Evolutionary conservation across 1,140 invertebrate species (phyloP), one percentile per base, ranked within the genome.

Genomic region (Drosophila prosaltans): DNA sequence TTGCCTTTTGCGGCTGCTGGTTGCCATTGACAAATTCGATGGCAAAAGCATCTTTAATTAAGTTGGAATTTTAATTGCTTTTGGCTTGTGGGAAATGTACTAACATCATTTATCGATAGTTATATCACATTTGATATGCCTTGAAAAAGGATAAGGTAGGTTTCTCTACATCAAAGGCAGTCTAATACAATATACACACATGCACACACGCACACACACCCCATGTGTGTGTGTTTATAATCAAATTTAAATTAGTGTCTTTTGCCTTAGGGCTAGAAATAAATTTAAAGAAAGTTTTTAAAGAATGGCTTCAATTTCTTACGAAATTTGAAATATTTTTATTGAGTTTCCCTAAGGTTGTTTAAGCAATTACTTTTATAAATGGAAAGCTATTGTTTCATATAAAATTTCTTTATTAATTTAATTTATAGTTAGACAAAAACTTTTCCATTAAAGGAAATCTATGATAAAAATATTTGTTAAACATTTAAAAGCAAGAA

Each of bases 71-170:
- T 84, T 89, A 89, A 89, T 89, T 89, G 82, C 76, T 85, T 84
- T 84, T 75, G 72, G 60, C 67, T 65, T 64, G 51, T 81, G 72
- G 64, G 36, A 30, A 67, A 67, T 79, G 59, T 69, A 81, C 67
- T 74, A 73, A 75, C 81, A 72, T 82, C 74, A 81, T 73, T 61
- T 88, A 89, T 89, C 85, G 84, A 89, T 89, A 88, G 83, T 89
- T 88, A 32, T 51, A 16, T 40, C 69, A 71, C 80, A 89, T 86
- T 89, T 89, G 77, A 80, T 83, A 84, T 89, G 72, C 72, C 80
- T 28, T 70, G 55, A 78, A 66, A 63, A 43, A 10, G 36, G 26
- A 51, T 16, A 16, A 16, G 16, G 16, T 16, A 26, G 1, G 7
- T 51, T 26, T n/a, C 39, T n/a, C 11, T 45, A 85, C 84, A 89